Base-by-base conservation (phyloP, 23 tunicate species). In the Botrylloides violaceus region DNA sequence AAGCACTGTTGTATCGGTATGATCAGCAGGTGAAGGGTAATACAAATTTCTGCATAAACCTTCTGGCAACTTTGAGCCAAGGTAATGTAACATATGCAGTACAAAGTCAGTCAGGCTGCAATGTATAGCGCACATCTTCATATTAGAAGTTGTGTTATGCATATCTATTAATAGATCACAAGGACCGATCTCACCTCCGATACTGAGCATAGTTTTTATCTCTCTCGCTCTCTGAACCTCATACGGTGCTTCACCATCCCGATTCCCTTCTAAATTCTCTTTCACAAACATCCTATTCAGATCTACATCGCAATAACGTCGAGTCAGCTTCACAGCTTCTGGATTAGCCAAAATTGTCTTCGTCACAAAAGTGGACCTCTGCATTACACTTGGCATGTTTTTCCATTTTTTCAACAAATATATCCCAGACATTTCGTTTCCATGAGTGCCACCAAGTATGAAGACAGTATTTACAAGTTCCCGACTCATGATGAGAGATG, bases 61-160 rank as follows among this genome's bases (percentile, higher is more conserved):
- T 28, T 63, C 70, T 31, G 34, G 70, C 33, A 63, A 31, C 19
- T 63, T 26, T 3, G 34, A 27, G 19, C 3, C 3, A 27, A 63
- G 4, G 29, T 63, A 63, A 29, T 29, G 36, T 9, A 63, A 3
- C 35, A 25, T 27, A 28, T 63, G 70, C 70, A 63, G 34, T 3
- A 6, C 29, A 28, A 63, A 31, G 9, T 63, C 70, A 63, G 20
- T 28, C 35, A 9, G 33, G 3, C 33, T 28, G 12, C 34, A 19
- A 33, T 63, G 70, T n/a, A 80, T 73, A 29, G 72, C 12, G 25
- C 49, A 12, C 31, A 77, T 60, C 38, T 77, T 77, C 29, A 48
- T 73, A 53, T 80, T 80, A 21, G 79, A 62, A 1, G 85, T 80
- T 61, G 85, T 80, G 34, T 80, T 80, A 43, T 80, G 85, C 24